Percentiles rank a stretch among this genome's conserved stretches.
Evolutionary conservation across 2,797 vertebrate species (phyloP).

Genomic region (Channa striata): DNA sequence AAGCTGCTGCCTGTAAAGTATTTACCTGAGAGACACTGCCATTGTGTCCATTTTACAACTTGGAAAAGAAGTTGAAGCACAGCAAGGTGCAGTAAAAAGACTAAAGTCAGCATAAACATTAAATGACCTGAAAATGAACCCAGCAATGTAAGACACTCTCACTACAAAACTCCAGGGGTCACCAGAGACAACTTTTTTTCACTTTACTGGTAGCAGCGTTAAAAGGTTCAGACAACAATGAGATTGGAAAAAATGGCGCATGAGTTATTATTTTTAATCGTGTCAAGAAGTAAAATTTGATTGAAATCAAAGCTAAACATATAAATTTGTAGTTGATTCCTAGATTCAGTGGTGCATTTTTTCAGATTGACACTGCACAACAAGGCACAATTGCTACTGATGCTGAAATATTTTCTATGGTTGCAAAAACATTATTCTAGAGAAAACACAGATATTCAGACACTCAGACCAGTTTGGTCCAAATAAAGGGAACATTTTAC

Average conservation of each 20-base stretch:
- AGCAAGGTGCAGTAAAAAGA: not conserved
- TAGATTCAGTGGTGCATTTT: too few relatives aligned
- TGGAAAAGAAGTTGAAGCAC: not conserved
- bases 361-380: not conserved
- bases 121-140: not conserved
- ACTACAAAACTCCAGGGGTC: not conserved
- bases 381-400: not conserved
- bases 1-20: constrained; percentile 65
- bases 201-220: constrained; percentile 69
- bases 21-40: not conserved
- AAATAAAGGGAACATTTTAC: constrained; percentile 40
- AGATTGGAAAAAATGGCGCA: constrained; percentile 46
- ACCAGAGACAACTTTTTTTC: not conserved
- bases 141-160: constrained; percentile 3
- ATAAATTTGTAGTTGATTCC: too few relatives aligned
- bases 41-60: not conserved
- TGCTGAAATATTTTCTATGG: not conserved
- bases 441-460: not conserved
- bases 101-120: not conserved
- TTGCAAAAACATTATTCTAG: not conserved
- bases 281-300: not conserved
- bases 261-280: constrained; percentile 17
- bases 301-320: not conserved
- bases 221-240: constrained; percentile 43
- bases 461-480: not conserved